These are phyloP conservation scores for Borostomias antarcticus DNA, from an alignment of 2,797 vertebrate genomes.

Conservation along the genomic window DNA sequence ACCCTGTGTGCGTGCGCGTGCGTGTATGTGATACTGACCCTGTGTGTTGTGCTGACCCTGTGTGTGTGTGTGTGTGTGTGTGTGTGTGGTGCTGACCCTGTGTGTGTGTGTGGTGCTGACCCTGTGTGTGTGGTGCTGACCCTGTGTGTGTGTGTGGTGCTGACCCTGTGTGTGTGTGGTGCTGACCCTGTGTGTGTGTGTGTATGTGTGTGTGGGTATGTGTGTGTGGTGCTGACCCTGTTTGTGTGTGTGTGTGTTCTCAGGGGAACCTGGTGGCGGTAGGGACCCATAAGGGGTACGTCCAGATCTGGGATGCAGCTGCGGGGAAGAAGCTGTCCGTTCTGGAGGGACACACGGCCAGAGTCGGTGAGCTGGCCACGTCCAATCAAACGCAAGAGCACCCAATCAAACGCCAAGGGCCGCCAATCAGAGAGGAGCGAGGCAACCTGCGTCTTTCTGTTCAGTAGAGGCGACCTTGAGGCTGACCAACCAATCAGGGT, in stretches of 20 bases:
- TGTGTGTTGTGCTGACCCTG: too few relatives aligned
- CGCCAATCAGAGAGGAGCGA: too few relatives aligned
- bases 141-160: too few relatives aligned
- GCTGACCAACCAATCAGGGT: too few relatives aligned
- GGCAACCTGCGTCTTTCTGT: too few relatives aligned
- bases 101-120: not conserved
- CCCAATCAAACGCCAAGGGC: too few relatives aligned
- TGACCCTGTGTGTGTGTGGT: not conserved
- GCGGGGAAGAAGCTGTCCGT: constrained; percentile 96
- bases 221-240: not conserved
- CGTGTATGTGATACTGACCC: too few relatives aligned
- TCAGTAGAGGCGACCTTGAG: too few relatives aligned
- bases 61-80: too few relatives aligned
- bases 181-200: too few relatives aligned
- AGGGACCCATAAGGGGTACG: constrained; percentile 85
- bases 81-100: too few relatives aligned
- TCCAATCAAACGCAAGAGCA: too few relatives aligned
- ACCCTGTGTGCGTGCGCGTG: not conserved
- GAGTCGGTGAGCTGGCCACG: constrained; percentile 98
- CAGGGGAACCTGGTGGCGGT: constrained; percentile 83
- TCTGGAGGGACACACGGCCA: constrained; percentile 89
- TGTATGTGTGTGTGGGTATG: not conserved
- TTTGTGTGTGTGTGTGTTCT: not conserved
- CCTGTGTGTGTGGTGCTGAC: not conserved
- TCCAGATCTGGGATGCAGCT: constrained; percentile 96